Conservation (phyloP, 2,888 invertebrate genomes). For the Hirtodrosophila confusa region DNA sequence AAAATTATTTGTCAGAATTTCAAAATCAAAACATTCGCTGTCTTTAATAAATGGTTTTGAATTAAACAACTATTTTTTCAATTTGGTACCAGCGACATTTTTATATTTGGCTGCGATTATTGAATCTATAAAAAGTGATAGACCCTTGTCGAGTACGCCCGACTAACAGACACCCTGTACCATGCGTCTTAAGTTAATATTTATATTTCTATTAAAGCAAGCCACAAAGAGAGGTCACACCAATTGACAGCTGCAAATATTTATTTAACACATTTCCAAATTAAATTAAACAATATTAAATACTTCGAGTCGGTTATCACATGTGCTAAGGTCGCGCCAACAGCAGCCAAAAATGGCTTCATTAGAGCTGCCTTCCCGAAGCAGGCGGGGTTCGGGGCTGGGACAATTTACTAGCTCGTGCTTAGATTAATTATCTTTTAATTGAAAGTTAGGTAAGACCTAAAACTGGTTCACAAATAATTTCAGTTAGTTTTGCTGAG, state of each 20-base stretch:
- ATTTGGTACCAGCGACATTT: too few relatives aligned
- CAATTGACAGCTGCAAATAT: conserved; percentile 63
- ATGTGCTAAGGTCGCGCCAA: conserved; percentile 44
- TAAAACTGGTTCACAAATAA: conserved; percentile 6
- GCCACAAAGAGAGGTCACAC: conserved; percentile 48
- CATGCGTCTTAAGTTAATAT: conserved; percentile 25
- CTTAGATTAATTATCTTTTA: conserved; percentile 32
- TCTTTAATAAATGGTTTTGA: too few relatives aligned
- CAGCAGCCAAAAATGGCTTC: neutral
- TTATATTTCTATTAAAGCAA: conserved; percentile 23
- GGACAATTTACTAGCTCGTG: conserved; percentile 31
- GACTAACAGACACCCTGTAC: too few relatives aligned
- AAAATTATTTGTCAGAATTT: too few relatives aligned
- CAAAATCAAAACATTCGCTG: too few relatives aligned
- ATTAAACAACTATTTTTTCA: too few relatives aligned
- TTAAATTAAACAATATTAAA: conserved; percentile 42
- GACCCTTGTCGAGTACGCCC: too few relatives aligned
- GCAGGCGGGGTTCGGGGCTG: neutral
- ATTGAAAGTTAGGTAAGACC: conserved; percentile 25
- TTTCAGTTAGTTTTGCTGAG: too few relatives aligned
- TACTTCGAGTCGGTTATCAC: conserved; percentile 22
- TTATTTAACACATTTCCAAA: conserved; percentile 61
- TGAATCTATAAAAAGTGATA: too few relatives aligned
- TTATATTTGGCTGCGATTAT: too few relatives aligned
- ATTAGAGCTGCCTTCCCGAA: too few relatives aligned